These are phyloP conservation scores for Saimiri boliviensis DNA, from an alignment of 2,113 vertebrate species.

Conservation along the genomic window DNA sequence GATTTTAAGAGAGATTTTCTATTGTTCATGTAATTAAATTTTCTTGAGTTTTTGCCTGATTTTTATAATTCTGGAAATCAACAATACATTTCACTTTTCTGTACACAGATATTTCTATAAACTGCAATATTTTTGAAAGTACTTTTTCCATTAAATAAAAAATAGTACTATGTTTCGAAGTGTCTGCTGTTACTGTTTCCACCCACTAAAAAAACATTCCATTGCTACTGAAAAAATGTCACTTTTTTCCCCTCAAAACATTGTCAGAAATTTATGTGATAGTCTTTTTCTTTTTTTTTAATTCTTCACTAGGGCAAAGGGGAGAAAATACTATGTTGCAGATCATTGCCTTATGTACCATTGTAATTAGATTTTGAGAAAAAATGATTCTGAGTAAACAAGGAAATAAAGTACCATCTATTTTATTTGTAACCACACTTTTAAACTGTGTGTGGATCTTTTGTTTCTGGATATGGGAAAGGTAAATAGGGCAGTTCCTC, in stretches of 20 bases:
- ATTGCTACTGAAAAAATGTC: constrained; percentile 50
- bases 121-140: constrained; percentile 29
- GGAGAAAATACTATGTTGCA: background rate
- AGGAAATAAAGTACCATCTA: constrained; percentile 74
- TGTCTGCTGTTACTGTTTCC: constrained; percentile 46
- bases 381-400: constrained; percentile 78
- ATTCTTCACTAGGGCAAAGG: background rate
- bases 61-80: constrained; percentile 29
- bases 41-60: constrained; percentile 5
- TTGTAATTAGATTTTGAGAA: constrained; percentile 79
- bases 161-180: constrained; percentile 23
- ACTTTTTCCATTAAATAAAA: constrained; percentile 63
- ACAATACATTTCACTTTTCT: background rate
- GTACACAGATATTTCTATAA: background rate
- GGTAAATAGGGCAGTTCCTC: constrained; percentile 75
- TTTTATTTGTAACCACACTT: constrained; percentile 65
- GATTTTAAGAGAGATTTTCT: background rate
- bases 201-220: constrained; percentile 72
- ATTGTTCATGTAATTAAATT: background rate
- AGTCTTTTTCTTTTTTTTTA: background rate
- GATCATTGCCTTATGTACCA: constrained; percentile 50
- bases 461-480: constrained; percentile 80
- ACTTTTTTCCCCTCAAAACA: constrained; percentile 49
- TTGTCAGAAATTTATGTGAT: constrained; percentile 53
- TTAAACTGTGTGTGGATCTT: constrained; percentile 73